A percentile compares a stretch with the other conserved stretches of the same genome.
These are phyloP conservation scores for Passer domesticus DNA, from an alignment of 2,113 vertebrate genomes.

Conservation along the genomic window DNA sequence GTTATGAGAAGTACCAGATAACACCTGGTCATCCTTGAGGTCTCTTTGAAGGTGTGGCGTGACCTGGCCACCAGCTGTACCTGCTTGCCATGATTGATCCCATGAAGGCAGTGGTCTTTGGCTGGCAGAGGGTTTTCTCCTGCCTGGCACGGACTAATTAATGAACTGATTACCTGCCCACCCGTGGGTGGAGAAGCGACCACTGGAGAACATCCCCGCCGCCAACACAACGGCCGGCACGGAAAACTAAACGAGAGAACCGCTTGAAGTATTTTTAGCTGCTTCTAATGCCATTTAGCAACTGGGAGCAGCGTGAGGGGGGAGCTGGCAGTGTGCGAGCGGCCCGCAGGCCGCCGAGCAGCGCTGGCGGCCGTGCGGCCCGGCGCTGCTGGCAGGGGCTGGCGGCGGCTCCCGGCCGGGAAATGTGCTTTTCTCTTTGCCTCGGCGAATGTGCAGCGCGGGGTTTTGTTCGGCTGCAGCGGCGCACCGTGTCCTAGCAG, in stretches of 20 bases:
- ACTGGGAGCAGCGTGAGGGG: neutral
- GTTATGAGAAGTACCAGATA: neutral
- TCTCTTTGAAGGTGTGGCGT: neutral
- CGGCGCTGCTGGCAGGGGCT: neutral
- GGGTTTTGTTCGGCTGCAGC: conserved; percentile 40
- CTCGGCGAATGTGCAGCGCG: neutral
- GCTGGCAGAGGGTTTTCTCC: neutral
- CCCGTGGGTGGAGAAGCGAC: neutral
- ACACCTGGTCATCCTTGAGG: neutral
- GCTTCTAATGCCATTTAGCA: conserved; percentile 50
- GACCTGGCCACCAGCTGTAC: neutral
- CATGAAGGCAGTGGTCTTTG: fast-evolving
- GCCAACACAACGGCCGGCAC: neutral
- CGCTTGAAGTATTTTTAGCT: conserved; percentile 48
- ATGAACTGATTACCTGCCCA: neutral
- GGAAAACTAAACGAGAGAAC: conserved; percentile 5
- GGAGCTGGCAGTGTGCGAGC: neutral
- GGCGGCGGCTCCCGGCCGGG: neutral
- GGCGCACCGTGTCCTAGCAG: conserved; percentile 50
- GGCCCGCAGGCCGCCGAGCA: neutral
- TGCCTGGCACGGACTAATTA: fast-evolving
- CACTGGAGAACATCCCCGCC: neutral
- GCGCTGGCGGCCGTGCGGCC: neutral
- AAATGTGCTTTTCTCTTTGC: neutral
- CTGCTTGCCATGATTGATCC: neutral